Evolutionary conservation across 2,888 invertebrate species (phyloP), one percentile per base, ranked within the genome.

Genomic region (Acleris sparsana): DNA sequence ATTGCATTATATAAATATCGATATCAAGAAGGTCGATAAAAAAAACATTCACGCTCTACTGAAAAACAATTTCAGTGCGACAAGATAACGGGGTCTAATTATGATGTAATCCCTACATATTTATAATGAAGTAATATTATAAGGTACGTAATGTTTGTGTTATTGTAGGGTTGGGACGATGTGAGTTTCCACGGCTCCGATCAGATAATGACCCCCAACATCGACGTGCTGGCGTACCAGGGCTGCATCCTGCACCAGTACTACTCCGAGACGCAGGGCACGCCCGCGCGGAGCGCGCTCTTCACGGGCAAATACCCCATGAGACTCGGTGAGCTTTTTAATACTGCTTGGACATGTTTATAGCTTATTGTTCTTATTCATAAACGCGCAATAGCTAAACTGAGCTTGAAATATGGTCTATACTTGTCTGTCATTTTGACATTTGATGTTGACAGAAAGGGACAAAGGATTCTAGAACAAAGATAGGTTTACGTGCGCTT

Each of bases 191-290:
- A 97, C 76, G 97, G 97, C 0, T 95, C 95, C 0, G 93, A 95
- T 75, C 96, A 97, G 87, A 96, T 97, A 76, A 94, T 96, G 65
- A 97, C 97, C 0, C 97, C 97, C 0, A 97, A 98, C 83, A 96
- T 98, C 64, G 97, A 98, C 86, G 95, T 95, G 11, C 81, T 98
- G 65, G 97, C 95, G 0, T 96, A 95, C 84, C 94, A 96, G 78
- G 97, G 97, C 3, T 93, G 96, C 43, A 95, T 97, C 68, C 87
- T 98, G 51, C 95, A 97, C 78, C 95, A 95, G 74, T 96, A 97
- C 79, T 97, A 98, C 81, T 95, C 95, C 0, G 94, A 96, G 69
- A 94, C 96, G 0, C 93, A 95, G 39, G 97, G 97, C 75, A 96
- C 96, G 0, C 95, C 97, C 0, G 95, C 97, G 0, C 93, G 97